Conservation (phyloP, 2,113 vertebrate species). For the Corydoras sp. region DNA sequence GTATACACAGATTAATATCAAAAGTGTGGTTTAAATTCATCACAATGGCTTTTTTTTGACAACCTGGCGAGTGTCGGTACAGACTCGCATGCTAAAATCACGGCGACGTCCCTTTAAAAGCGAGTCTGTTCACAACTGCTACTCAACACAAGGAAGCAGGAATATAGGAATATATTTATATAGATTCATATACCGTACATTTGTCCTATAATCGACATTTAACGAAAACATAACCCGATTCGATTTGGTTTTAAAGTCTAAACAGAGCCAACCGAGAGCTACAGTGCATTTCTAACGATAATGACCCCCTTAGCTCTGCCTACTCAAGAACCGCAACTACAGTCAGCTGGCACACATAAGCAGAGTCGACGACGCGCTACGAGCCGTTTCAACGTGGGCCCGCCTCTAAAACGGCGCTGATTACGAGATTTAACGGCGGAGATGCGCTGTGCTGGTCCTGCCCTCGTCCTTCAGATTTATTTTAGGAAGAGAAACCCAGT, state of each 20-base stretch:
- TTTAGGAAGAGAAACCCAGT: conserved; percentile 63
- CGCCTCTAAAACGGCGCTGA: conserved; percentile 65
- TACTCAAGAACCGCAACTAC: conserved; percentile 40
- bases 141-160: conserved; percentile 52
- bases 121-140: conserved; percentile 60
- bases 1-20: conserved; percentile 74
- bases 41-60: conserved; percentile 66
- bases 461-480: conserved; percentile 63
- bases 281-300: conserved; percentile 63
- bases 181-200: conserved; percentile 14
- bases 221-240: conserved; percentile 25
- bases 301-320: conserved; percentile 40
- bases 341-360: conserved; percentile 47
- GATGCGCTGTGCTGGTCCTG: conserved; percentile 57
- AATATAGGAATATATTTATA: conserved; percentile 26
- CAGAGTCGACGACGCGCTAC: conserved; percentile 59
- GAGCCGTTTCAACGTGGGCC: conserved; percentile 67
- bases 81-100: conserved; percentile 63
- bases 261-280: conserved; percentile 54
- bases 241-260: conserved; percentile 36
- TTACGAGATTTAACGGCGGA: too few relatives aligned
- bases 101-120: conserved; percentile 63
- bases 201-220: conserved; percentile 35
- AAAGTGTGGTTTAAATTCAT: conserved; percentile 74
- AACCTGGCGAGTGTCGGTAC: conserved; percentile 67